Evolutionary conservation across 2,888 invertebrate genomes (phyloP).

Genomic region (Lycia hirtaria): DNA sequence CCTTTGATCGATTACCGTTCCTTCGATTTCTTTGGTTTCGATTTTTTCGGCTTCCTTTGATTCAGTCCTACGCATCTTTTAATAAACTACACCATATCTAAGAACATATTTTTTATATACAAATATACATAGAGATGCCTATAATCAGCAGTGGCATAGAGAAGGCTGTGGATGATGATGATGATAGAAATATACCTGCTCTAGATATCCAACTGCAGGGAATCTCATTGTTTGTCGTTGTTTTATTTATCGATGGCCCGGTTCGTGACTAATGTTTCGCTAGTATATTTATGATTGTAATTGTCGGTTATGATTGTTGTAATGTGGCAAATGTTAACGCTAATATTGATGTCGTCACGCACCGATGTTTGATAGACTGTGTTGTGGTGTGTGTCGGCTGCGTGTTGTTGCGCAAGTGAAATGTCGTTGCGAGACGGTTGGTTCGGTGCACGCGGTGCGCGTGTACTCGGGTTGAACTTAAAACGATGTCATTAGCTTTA

Average conservation of each 20-base stretch:
- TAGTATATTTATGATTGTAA: constrained; percentile 36
- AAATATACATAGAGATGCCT: not conserved
- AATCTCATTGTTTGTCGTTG: constrained; percentile 4
- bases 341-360: constrained; percentile 37
- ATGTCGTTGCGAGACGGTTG: constrained; percentile 28
- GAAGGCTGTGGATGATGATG: no score
- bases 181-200: no score
- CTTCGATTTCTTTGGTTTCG: not conserved
- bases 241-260: constrained; percentile 22
- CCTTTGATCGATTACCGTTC: not conserved
- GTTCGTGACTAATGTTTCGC: constrained; percentile 33
- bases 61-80: not conserved
- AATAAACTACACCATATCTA: constrained; percentile 1
- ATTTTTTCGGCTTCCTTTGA: not conserved
- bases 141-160: no score
- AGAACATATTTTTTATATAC: not conserved
- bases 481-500: constrained; percentile 27
- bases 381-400: constrained; percentile 30
- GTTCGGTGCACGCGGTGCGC: constrained; percentile 40
- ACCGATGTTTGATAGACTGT: constrained; percentile 30
- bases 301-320: constrained; percentile 33
- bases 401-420: constrained; percentile 35
- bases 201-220: constrained; percentile 3
- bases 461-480: constrained; percentile 44
- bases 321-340: constrained; percentile 35